Conservation (phyloP, 2,113 vertebrate species). For the Pachyramphus minor region DNA sequence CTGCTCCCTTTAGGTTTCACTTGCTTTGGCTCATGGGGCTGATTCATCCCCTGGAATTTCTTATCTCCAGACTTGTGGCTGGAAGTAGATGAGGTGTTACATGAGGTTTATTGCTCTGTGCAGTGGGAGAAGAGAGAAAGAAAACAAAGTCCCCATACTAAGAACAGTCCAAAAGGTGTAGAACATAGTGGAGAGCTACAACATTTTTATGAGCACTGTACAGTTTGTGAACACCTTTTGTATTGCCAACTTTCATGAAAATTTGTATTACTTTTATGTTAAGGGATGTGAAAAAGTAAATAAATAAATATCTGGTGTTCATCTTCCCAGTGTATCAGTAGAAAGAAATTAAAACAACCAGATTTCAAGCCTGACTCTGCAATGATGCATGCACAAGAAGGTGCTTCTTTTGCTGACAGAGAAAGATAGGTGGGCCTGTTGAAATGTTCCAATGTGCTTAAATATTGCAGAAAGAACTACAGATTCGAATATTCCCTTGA, state of each 20-base stretch:
- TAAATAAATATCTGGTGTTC: background rate
- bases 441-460: too few species aligned
- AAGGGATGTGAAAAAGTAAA: background rate
- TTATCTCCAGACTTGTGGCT: background rate
- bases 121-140: conserved; percentile 8
- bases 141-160: background rate
- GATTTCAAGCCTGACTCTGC: background rate
- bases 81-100: background rate
- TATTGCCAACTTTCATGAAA: background rate
- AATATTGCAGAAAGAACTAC: too few species aligned
- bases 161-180: background rate
- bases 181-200: background rate
- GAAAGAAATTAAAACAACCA: background rate
- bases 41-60: conserved; percentile 23
- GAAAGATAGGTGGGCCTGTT: background rate
- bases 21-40: background rate
- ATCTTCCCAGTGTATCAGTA: background rate
- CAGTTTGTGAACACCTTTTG: background rate
- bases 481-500: too few species aligned
- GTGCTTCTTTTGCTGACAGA: background rate
- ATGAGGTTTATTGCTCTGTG: conserved; percentile 6
- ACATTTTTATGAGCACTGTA: background rate
- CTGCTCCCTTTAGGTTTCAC: conserved; percentile 25
- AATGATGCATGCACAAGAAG: background rate
- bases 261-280: background rate